phyloP scores from a whole-genome alignment of 2,888 invertebrate species.

The Clusia tigrina region DNA sequence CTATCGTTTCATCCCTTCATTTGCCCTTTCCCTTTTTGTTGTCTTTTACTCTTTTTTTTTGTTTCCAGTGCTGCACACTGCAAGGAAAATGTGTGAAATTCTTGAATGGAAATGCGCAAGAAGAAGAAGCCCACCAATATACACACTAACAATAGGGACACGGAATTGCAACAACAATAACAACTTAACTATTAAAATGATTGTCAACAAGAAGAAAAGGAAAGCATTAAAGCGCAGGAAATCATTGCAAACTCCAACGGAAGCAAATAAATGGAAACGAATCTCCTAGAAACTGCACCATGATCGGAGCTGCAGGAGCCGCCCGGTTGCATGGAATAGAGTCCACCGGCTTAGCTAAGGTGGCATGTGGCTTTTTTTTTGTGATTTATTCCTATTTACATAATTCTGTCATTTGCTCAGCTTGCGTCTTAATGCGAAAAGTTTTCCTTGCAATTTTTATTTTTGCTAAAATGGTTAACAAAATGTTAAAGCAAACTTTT shows the following conservation, averaged over 20 bases:
- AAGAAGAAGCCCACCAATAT: not conserved
- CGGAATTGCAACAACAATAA: conserved; percentile 12
- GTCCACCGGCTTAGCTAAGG: not conserved
- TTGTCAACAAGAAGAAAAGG: conserved; percentile 21
- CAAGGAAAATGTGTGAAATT: no score
- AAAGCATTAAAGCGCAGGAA: not conserved
- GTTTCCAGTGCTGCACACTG: no score
- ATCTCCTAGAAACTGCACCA: conserved; percentile 21
- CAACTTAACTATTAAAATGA: conserved; percentile 16
- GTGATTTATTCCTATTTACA: conserved; percentile 35
- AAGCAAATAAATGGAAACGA: conserved; percentile 1
- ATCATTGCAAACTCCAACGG: conserved; percentile 6
- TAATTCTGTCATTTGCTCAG: conserved; percentile 20
- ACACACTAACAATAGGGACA: not conserved
- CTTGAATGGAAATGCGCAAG: no score
- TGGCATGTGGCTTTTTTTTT: conserved; percentile 26
- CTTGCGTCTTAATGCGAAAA: not conserved
- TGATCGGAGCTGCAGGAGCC: conserved; percentile 27
- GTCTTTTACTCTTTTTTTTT: no score
- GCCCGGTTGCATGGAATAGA: no score
- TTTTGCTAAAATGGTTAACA: conserved; percentile 15
- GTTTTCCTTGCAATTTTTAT: conserved; percentile 11
- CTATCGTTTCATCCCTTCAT: no score
- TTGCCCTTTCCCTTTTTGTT: no score
- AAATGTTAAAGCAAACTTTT: conserved; percentile 9